These are phyloP conservation scores for Phrynosoma platyrhinos DNA, from an alignment of 2,113 vertebrate genomes.

Conservation along the genomic window DNA sequence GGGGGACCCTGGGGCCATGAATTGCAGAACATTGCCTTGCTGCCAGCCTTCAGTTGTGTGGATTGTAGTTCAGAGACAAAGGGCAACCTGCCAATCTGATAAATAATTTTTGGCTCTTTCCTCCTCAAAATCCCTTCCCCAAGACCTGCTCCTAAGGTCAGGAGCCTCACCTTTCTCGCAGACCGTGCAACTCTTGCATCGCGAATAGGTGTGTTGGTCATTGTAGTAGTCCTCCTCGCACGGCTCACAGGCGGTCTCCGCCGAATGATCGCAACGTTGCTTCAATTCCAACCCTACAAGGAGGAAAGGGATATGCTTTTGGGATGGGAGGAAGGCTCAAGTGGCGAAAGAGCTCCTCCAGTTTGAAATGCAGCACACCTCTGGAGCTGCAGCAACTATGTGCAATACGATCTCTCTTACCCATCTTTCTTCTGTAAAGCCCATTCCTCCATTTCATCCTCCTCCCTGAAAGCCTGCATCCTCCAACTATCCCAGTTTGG, in stretches of 20 bases:
- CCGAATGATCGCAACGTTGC: background rate
- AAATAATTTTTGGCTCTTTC: too few species aligned
- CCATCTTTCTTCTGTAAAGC: background rate
- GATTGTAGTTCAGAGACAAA: too few species aligned
- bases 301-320: accelerated
- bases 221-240: slow-evolving; percentile 67
- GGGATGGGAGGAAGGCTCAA: too few species aligned
- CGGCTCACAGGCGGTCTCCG: slow-evolving; percentile 35
- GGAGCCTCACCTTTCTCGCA: slow-evolving; percentile 71
- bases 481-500: too few species aligned
- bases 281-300: slow-evolving; percentile 67
- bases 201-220: background rate
- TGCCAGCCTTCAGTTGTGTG: too few species aligned
- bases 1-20: too few species aligned
- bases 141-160: background rate
- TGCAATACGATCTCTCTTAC: background rate
- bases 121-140: too few species aligned
- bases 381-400: too few species aligned
- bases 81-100: too few species aligned
- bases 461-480: background rate
- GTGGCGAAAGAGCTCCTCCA: too few species aligned
- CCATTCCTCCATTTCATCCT: background rate
- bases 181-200: slow-evolving; percentile 65
- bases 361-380: too few species aligned
- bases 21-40: too few species aligned